These are phyloP conservation scores for Pyralis farinalis DNA, from an alignment of 2,888 invertebrate species.

Conservation along the genomic window DNA sequence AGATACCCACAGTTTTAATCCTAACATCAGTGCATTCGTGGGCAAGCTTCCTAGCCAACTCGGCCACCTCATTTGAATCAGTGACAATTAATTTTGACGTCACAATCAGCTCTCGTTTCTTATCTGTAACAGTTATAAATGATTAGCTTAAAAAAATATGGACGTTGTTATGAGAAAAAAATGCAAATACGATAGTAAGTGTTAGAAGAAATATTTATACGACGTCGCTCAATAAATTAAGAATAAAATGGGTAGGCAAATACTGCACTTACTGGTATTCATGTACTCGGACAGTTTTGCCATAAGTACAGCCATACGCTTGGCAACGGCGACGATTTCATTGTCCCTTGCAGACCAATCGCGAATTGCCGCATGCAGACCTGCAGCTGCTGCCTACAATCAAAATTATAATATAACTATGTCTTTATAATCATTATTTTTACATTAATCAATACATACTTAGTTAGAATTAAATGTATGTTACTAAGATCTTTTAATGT, in stretches of 20 bases:
- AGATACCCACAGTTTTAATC: constrained; percentile 91
- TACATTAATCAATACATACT: no score
- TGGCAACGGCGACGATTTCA: constrained; percentile 98
- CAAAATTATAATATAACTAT: no score
- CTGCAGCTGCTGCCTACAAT: constrained; percentile 93
- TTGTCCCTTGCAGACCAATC: constrained; percentile 99
- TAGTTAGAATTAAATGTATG: no score
- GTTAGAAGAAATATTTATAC: no score
- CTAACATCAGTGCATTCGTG: constrained; percentile 98
- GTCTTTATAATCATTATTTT: no score
- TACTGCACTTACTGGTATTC: constrained; percentile 50
- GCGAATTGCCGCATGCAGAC: constrained; percentile 97
- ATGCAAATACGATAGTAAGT: no score
- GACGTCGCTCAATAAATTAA: no score
- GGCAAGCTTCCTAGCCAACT: constrained; percentile 97
- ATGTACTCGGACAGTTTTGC: constrained; percentile 91
- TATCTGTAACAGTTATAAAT: constrained; percentile 74
- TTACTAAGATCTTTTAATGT: no score
- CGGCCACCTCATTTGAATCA: constrained; percentile 97
- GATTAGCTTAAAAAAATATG: no score
- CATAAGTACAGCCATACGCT: constrained; percentile 98
- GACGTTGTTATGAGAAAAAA: no score
- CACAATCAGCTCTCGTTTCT: constrained; percentile 96
- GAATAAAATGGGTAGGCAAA: no score
- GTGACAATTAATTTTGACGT: constrained; percentile 98